These are phyloP conservation scores for Perithous albicinctus DNA, from an alignment of 2,888 invertebrate genomes.

Conservation along the genomic window DNA sequence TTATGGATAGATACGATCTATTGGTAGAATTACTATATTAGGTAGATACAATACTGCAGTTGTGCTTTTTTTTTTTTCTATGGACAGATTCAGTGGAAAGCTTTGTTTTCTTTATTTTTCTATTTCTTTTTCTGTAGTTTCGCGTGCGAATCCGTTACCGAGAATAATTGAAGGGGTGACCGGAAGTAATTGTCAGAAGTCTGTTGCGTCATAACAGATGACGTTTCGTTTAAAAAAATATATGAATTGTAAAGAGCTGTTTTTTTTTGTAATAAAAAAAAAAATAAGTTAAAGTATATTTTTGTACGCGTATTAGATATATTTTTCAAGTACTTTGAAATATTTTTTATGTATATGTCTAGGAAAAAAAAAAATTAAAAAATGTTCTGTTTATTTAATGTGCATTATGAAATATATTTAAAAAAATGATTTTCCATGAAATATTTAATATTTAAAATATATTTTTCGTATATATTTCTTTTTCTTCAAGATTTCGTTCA, in stretches of 20 bases:
- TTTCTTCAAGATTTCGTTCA: slow-evolving; percentile 25
- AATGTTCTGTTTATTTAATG: too few species aligned
- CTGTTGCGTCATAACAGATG: background rate
- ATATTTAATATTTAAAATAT: too few species aligned
- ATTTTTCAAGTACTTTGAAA: background rate
- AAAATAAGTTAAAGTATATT: too few species aligned
- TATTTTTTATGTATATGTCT: too few species aligned
- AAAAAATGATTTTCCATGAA: too few species aligned
- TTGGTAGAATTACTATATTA: slow-evolving; percentile 66
- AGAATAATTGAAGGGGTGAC: slow-evolving; percentile 2
- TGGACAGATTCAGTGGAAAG: slow-evolving; percentile 16
- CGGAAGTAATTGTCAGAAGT: background rate
- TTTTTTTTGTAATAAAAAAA: background rate
- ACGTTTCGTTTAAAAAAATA: background rate
- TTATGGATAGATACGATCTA: slow-evolving; percentile 69
- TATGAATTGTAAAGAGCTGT: background rate
- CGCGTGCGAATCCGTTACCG: background rate
- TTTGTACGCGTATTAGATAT: too few species aligned
- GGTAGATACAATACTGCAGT: slow-evolving; percentile 71
- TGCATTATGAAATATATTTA: too few species aligned
- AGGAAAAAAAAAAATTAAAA: too few species aligned
- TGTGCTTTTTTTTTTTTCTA: slow-evolving; percentile 57
- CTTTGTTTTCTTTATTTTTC: background rate
- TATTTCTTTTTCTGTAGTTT: background rate
- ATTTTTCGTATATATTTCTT: too few species aligned